Evolutionary conservation across 2,888 invertebrate genomes (phyloP).

Genomic region (Antitype chi): DNA sequence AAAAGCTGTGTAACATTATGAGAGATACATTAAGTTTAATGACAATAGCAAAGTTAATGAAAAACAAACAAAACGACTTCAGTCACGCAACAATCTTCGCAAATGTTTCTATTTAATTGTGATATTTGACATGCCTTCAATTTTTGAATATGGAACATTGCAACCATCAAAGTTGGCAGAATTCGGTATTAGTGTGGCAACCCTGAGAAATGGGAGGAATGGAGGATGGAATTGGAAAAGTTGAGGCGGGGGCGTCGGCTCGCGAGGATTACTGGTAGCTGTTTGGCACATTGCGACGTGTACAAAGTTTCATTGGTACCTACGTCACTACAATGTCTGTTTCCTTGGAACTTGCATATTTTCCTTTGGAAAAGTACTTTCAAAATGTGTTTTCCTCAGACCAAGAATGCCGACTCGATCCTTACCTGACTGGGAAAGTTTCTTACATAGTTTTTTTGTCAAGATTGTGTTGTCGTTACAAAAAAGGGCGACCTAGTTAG

Average conservation of each 20-base stretch:
- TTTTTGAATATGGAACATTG: slow-evolving; percentile 78
- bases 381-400: slow-evolving; percentile 55
- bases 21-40: slow-evolving; percentile 54
- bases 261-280: slow-evolving; percentile 80
- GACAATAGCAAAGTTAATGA: slow-evolving; percentile 59
- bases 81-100: slow-evolving; percentile 64
- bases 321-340: slow-evolving; percentile 64
- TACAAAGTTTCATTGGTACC: slow-evolving; percentile 75
- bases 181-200: slow-evolving; percentile 80
- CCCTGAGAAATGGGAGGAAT: slow-evolving; percentile 78
- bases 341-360: slow-evolving; percentile 64
- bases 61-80: slow-evolving; percentile 61
- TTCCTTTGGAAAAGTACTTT: slow-evolving; percentile 64
- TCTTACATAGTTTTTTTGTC: slow-evolving; percentile 57
- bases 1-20: slow-evolving; percentile 47
- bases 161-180: slow-evolving; percentile 77
- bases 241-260: slow-evolving; percentile 75
- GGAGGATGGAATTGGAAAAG: slow-evolving; percentile 85
- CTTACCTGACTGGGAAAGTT: slow-evolving; percentile 62
- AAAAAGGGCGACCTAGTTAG: slow-evolving; percentile 34
- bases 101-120: slow-evolving; percentile 68
- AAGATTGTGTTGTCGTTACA: slow-evolving; percentile 51
- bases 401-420: slow-evolving; percentile 61
- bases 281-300: slow-evolving; percentile 78
- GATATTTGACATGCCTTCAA: slow-evolving; percentile 73